Percentiles rank a stretch among this genome's conserved stretches.
phyloP scores from a whole-genome alignment of 2,888 invertebrate genomes.

The Melipona bicolor region DNA sequence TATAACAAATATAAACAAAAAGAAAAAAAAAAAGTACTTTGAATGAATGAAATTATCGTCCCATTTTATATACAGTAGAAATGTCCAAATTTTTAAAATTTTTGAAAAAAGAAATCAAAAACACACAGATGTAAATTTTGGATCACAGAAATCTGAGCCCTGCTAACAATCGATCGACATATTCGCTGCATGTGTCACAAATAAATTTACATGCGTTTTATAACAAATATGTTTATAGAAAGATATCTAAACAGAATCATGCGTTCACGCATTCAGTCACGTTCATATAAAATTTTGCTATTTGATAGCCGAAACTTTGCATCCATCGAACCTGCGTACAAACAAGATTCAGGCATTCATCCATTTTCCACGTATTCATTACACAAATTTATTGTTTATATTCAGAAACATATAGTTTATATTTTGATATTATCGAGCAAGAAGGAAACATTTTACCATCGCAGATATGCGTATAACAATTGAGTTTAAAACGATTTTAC shows the following conservation, averaged over 20 bases:
- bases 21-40: neutral
- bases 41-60: neutral
- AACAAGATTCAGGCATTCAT: constrained; percentile 51
- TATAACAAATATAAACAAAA: neutral
- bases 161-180: constrained; percentile 65
- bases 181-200: constrained; percentile 70
- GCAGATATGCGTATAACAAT: constrained; percentile 71
- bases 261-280: constrained; percentile 29
- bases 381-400: constrained; percentile 55
- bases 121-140: neutral
- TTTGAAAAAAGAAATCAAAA: neutral
- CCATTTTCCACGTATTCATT: constrained; percentile 38
- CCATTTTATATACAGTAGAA: neutral
- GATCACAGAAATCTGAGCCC: constrained; percentile 61
- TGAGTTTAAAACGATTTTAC: constrained; percentile 58
- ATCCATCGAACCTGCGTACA: constrained; percentile 51
- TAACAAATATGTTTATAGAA: constrained; percentile 67
- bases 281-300: constrained; percentile 71
- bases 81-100: no score
- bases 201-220: constrained; percentile 72
- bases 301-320: constrained; percentile 70
- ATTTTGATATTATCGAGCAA: constrained; percentile 67
- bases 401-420: constrained; percentile 57
- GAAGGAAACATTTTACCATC: constrained; percentile 74
- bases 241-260: constrained; percentile 51